Conservation (phyloP, 1,140 invertebrate genomes). For the Chrysoperla carnea region DNA sequence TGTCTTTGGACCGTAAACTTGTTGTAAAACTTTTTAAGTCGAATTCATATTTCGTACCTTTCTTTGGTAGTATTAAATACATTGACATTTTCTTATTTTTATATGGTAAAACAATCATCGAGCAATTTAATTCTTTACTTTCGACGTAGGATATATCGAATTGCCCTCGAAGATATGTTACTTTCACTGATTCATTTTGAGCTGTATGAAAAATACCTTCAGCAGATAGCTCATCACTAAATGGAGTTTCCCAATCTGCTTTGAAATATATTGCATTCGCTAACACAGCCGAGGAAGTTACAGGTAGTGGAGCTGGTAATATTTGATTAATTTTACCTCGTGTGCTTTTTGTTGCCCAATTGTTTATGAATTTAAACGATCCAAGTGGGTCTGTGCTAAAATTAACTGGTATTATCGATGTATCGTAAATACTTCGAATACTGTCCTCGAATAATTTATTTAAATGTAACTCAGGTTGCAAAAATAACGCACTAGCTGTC, state of each 20-base stretch:
- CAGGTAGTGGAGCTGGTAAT: constrained; percentile 4
- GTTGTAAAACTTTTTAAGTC: constrained; percentile 10
- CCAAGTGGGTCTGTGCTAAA: constrained; percentile 21
- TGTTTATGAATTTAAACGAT: constrained; percentile 31
- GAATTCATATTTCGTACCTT: constrained; percentile 8
- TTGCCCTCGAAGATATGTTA: constrained; percentile 11
- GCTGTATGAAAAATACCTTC: constrained; percentile 28
- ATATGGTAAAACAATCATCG: constrained; percentile 12
- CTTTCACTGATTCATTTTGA: constrained; percentile 4
- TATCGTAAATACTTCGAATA: constrained; percentile 22
- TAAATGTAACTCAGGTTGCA: constrained; percentile 23
- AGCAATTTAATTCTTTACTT: constrained; percentile 8
- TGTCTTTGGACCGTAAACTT: constrained; percentile 5
- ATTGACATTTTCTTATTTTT: constrained; percentile 12
- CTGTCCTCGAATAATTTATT: constrained; percentile 23
- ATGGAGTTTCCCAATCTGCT: constrained; percentile 43
- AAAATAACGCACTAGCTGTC: constrained; percentile 32
- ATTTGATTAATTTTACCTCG: constrained; percentile 36
- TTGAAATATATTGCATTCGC: constrained; percentile 60
- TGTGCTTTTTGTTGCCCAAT: constrained; percentile 38
- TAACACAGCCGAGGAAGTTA: constrained; percentile 35
- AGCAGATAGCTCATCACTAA: constrained; percentile 32
- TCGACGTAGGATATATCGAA: constrained; percentile 10
- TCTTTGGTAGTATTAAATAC: constrained; percentile 12
- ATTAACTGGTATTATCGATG: constrained; percentile 24